Evolutionary conservation across 2,797 vertebrate genomes (phyloP), one percentile per base, ranked within the genome.

Genomic region (Bovichtus diacanthus): DNA sequence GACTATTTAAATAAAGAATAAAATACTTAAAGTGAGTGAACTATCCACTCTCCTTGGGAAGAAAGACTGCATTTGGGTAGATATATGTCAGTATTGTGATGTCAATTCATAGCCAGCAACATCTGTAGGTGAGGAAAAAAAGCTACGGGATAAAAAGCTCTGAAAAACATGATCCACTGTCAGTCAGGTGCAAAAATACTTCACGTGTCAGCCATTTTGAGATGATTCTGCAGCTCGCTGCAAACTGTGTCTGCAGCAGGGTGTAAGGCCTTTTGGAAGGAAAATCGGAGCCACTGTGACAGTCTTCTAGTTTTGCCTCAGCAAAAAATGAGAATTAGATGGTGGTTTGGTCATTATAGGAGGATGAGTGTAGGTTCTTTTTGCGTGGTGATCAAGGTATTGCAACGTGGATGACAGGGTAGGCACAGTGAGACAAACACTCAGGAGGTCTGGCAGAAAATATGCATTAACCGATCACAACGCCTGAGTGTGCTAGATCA

Each of bases 181-280:
- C 76, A 71, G 70, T 81, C 64, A 38, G 67, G 63, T 65, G 60
- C 80, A 71, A 56, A 81, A 80, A 60, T 55, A 81, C 49, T 73
- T 80, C 75, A 75, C 46, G 9, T 80, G 25, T 84, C 86, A 23
- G 61, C 82, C 85, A 78, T 86, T 88, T 85, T 78, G 83, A 78
- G 71, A 85, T 73, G 78, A 74, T 9, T 71, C 41, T 72, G 83
- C 86, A 83, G 87, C 83, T 85, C 31, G n/a, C 82, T 79, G 81
- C 79, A 74, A 70, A 61, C 49, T 41, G 70, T 44, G 63, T 81
- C 71, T 71, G 87, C 87, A 83, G 93, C 83, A 80, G 64, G 70
- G 63, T 81, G 74, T 91, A 93, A 93, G 92, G 90, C 90, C 72
- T 88, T 86, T 34, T 71, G 85, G 87, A 76, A 73, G 78, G 69